These are phyloP conservation scores for Mastacembelus armatus DNA, from an alignment of 2,797 vertebrate genomes.

Conservation along the genomic window DNA sequence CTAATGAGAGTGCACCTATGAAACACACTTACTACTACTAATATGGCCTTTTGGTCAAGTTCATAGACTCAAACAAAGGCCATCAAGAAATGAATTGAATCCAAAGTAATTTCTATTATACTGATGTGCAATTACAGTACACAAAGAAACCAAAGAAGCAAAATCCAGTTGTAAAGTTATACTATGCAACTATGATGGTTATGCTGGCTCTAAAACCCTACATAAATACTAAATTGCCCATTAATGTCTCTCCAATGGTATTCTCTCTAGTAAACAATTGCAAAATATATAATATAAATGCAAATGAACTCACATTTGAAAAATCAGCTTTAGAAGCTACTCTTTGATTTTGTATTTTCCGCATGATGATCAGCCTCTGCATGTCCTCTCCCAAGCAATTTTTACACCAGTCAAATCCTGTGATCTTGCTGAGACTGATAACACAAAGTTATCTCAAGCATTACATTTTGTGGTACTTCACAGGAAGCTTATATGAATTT, in stretches of 20 bases:
- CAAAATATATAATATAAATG: conserved; percentile 49
- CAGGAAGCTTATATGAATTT: conserved; percentile 11
- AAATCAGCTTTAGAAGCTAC: conserved; percentile 10
- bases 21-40: conserved; percentile 32
- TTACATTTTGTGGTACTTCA: conserved; percentile 27
- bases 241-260: conserved; percentile 27
- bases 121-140: conserved; percentile 11
- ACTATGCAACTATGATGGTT: background rate
- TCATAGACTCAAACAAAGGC: conserved; percentile 37
- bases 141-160: conserved; percentile 11
- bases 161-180: conserved; percentile 24
- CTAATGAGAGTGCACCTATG: conserved; percentile 48
- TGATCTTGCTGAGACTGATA: conserved; percentile 49
- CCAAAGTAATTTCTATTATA: conserved; percentile 22
- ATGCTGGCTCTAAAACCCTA: conserved; percentile 13
- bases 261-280: conserved; percentile 1
- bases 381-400: conserved; percentile 7
- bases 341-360: conserved; percentile 21
- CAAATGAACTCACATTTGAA: conserved; percentile 38
- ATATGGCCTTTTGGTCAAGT: conserved; percentile 35
- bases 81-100: background rate
- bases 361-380: conserved; percentile 1
- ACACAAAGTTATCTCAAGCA: conserved; percentile 13
- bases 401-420: conserved; percentile 19
- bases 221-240: conserved; percentile 12